Evolutionary conservation across 2,113 vertebrate species (phyloP).

Genomic region (Probosciger aterrimus): DNA sequence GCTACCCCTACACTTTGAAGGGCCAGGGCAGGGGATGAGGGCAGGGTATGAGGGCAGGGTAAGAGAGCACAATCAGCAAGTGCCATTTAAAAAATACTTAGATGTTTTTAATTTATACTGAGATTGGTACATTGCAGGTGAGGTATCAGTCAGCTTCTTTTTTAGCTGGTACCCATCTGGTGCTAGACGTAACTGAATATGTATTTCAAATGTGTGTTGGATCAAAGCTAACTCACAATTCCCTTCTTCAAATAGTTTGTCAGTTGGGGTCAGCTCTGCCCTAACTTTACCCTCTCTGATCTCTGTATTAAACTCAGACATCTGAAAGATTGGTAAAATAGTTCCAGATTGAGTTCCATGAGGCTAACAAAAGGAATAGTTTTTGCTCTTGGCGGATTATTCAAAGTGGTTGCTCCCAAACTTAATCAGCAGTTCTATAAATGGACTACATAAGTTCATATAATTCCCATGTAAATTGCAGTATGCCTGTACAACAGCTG

Average conservation of each 20-base stretch:
- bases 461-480: background rate
- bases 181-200: background rate
- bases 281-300: background rate
- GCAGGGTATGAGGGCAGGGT: background rate
- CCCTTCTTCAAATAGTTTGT: constrained; percentile 8
- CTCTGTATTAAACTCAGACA: background rate
- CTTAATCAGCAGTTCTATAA: constrained; percentile 7
- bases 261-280: background rate
- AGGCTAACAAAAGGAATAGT: background rate
- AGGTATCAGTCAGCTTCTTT: background rate
- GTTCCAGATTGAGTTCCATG: constrained; percentile 37
- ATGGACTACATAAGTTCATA: background rate
- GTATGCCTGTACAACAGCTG: background rate
- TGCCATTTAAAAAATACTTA: background rate
- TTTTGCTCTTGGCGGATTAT: background rate
- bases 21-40: fast-evolving
- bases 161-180: background rate
- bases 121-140: background rate
- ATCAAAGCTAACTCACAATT: constrained; percentile 23
- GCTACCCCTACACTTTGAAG: background rate
- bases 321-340: background rate
- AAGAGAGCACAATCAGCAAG: background rate
- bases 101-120: background rate
- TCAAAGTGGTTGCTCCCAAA: constrained; percentile 13
- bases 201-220: background rate